Evolutionary conservation across 2,113 vertebrate genomes (phyloP), one percentile per base, ranked within the genome.

Genomic region (Phrynosoma platyrhinos): DNA sequence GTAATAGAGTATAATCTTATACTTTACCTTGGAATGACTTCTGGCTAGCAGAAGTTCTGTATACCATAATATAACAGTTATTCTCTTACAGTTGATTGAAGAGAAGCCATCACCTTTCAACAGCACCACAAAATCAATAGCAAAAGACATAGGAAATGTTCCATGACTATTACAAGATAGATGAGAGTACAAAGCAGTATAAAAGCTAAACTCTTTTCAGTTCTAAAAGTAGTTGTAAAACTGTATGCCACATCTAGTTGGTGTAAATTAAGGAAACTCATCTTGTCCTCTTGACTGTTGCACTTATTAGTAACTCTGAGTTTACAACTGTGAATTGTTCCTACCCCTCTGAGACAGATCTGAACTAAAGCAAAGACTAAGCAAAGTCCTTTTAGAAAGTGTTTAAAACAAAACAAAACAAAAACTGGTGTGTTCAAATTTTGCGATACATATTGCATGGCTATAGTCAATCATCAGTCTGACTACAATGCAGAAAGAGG

Each of bases 11-110:
- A 16, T 81, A 77, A 68, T 78, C 0, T 58, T 77, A 58, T 87
- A 30, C 21, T 21, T 84, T 47, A 84, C 83, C 83, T 58, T 52
- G 25, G 30, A 84, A 74, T 90, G 74, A 74, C 0, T 0, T 74
- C 86, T 80, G 82, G 32, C 16, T 69, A 62, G 87, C 82, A 88
- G 8, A 47, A 12, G 40, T 72, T 91, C 42, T 87, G 62, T 87
- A 87, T 64, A 87, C 36, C 85, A 77, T 78, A 85, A 83, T 66
- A 25, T 88, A 78, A 82, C 88, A 78, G 79, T 87, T 40, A 91
- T 64, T 6, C 18, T 86, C 30, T n/a, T 52, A 66, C 79, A 84
- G 83, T 82, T 79, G n/a, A 72, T 36, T 76, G 71, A 80, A 6
- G 12, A 83, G 4, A 20, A 82, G 81, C 1, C 6, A 68, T 53